Conservation (phyloP, 2,888 invertebrate species). For the Mimas tiliae region DNA sequence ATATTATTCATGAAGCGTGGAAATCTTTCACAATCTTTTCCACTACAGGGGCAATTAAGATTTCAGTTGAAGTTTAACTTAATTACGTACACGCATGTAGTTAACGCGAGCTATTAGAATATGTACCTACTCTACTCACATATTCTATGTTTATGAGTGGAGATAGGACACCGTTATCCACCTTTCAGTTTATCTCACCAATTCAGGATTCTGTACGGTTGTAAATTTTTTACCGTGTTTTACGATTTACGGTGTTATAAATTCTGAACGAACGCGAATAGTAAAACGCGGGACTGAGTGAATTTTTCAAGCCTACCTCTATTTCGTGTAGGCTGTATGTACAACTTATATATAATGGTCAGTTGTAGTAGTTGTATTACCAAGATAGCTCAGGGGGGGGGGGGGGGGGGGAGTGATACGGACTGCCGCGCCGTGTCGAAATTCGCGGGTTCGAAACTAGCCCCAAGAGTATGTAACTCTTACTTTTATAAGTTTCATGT, state of each 20-base stretch:
- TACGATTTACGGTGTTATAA: constrained; percentile 76
- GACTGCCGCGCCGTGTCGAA: too few relatives aligned
- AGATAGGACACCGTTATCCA: constrained; percentile 59
- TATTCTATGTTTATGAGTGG: constrained; percentile 50
- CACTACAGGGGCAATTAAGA: background rate
- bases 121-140: background rate
- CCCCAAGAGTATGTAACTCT: too few relatives aligned
- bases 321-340: background rate
- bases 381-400: too few relatives aligned
- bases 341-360: too few relatives aligned
- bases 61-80: constrained; percentile 14
- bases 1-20: background rate
- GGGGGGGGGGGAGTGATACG: too few relatives aligned
- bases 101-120: constrained; percentile 23
- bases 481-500: too few relatives aligned
- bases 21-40: background rate
- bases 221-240: constrained; percentile 73
- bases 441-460: too few relatives aligned
- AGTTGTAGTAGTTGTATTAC: too few relatives aligned
- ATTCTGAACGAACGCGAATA: constrained; percentile 72
- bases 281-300: constrained; percentile 71
- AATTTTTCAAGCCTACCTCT: constrained; percentile 54
- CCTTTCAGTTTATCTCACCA: constrained; percentile 60
- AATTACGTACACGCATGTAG: constrained; percentile 20
- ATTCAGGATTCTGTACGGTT: constrained; percentile 60